A percentile compares a stretch with the other conserved stretches of the same genome.
phyloP scores from a whole-genome alignment of 1,140 invertebrate genomes.

The Chionoecetes opilio region DNA sequence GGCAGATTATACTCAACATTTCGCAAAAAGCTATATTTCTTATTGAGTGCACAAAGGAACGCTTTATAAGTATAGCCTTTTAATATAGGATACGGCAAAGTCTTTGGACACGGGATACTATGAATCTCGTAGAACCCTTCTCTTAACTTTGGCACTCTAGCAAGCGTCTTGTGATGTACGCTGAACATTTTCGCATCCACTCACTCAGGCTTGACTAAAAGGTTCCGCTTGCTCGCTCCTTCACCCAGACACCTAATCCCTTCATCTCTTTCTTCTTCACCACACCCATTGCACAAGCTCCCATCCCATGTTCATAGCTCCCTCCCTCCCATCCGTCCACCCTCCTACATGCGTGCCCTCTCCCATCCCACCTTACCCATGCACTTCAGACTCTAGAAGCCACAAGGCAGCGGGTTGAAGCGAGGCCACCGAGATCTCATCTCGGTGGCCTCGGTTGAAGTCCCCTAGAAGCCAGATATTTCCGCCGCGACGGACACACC shows the following conservation, averaged over 20 bases:
- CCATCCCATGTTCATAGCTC: neutral
- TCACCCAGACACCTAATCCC: neutral
- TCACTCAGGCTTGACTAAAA: neutral
- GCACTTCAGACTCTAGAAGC: neutral
- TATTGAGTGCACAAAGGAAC: no score
- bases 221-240: neutral
- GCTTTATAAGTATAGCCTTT: neutral
- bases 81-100: neutral
- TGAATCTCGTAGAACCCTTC: neutral
- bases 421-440: no score
- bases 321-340: neutral
- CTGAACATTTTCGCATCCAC: neutral
- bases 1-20: neutral
- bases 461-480: neutral
- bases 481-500: conserved; percentile 1
- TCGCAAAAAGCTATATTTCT: no score
- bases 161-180: neutral
- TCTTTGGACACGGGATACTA: neutral
- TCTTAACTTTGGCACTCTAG: neutral
- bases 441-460: no score
- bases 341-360: neutral
- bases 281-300: neutral
- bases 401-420: neutral
- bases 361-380: neutral
- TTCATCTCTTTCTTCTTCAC: neutral